Percentiles rank a stretch among this genome's conserved stretches.
Conservation (phyloP, 2,797 vertebrate species). For the Clarias pachynema region DNA sequence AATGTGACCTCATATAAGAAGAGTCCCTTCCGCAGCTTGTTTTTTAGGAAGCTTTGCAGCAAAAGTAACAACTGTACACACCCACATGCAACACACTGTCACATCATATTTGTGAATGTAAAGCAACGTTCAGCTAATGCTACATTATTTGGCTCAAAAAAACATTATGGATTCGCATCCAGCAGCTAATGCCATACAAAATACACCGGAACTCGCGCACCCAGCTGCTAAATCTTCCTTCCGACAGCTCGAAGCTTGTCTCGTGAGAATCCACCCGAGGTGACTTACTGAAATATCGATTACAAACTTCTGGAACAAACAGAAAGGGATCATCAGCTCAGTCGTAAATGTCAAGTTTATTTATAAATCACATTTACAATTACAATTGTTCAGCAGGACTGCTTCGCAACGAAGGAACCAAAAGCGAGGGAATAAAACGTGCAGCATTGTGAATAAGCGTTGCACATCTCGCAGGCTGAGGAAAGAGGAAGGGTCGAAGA, state of each 20-base stretch:
- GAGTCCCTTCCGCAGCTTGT: no score
- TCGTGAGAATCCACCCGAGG: not conserved
- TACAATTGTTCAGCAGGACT: conserved; percentile 8
- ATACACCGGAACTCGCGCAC: not conserved
- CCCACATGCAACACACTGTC: not conserved
- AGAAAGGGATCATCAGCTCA: not conserved
- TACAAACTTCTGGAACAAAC: conserved; percentile 1
- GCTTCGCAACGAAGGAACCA: no score
- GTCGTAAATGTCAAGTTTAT: conserved; percentile 6
- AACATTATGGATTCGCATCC: not conserved
- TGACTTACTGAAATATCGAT: conserved; percentile 23
- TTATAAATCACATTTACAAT: conserved; percentile 6
- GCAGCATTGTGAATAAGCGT: no score
- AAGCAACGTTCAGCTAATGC: not conserved
- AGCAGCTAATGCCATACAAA: not conserved
- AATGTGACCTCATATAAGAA: no score
- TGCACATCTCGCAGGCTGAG: not conserved
- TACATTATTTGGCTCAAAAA: no score
- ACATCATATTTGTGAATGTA: not conserved
- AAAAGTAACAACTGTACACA: not conserved
- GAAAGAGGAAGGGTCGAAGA: not conserved
- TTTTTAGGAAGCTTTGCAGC: no score
- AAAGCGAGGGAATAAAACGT: not conserved
- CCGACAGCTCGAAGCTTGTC: not conserved
- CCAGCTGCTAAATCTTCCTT: not conserved